phyloP scores from a whole-genome alignment of 2,888 invertebrate species.

The Cryptosula pallasiana region DNA sequence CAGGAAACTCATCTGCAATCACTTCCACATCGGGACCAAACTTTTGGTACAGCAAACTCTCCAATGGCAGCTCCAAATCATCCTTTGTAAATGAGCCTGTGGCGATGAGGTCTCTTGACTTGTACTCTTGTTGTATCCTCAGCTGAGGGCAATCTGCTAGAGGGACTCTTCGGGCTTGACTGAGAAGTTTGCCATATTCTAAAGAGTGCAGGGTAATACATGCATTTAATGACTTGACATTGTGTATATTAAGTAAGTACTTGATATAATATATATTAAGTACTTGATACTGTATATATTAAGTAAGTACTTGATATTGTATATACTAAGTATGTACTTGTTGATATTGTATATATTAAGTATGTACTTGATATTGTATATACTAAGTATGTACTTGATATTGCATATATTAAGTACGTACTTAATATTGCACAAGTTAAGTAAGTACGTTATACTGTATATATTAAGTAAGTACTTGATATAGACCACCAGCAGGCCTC shows the following conservation, averaged over 20 bases:
- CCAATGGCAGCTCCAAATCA: conserved; percentile 3
- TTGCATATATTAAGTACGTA: too few relatives aligned
- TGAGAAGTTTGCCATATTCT: not conserved
- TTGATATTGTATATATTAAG: too few relatives aligned
- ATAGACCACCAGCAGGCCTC: too few relatives aligned
- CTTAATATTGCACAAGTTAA: too few relatives aligned
- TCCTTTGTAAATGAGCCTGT: not conserved
- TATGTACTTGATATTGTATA: too few relatives aligned
- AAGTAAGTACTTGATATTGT: not conserved
- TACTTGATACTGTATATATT: too few relatives aligned
- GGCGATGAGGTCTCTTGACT: not conserved
- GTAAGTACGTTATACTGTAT: too few relatives aligned
- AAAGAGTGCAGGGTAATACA: not conserved
- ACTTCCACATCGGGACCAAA: not conserved
- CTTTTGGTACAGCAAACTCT: not conserved
- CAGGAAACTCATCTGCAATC: not conserved
- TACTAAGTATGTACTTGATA: not conserved
- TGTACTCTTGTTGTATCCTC: not conserved
- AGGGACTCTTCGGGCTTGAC: not conserved
- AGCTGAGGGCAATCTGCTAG: not conserved
- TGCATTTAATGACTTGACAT: not conserved
- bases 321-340: too few relatives aligned
- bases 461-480: not conserved
- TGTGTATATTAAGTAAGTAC: too few relatives aligned
- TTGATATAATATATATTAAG: too few relatives aligned